A percentile compares a stretch with the other conserved stretches of the same genome.
Conservation (phyloP, 2,888 invertebrate species). For the Scaeva pyrastri region DNA sequence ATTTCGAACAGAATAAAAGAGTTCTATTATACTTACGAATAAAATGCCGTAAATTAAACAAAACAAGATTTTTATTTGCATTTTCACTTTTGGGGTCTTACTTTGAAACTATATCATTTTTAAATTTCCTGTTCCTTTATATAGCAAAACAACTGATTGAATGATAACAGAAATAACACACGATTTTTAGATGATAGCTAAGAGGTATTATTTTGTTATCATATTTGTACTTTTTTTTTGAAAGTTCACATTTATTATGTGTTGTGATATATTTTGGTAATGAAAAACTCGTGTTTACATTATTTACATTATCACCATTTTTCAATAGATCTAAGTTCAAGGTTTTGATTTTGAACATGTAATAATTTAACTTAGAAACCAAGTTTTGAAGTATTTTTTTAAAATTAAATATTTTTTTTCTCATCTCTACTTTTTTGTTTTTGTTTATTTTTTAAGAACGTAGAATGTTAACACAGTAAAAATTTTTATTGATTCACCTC, state of each 20-base stretch:
- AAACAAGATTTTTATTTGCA: constrained; percentile 48
- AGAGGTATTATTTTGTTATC: neutral
- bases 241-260: neutral
- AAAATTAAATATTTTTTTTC: no score
- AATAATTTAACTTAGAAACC: neutral
- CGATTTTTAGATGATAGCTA: neutral
- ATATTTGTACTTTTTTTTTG: neutral
- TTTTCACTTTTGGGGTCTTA: constrained; percentile 1
- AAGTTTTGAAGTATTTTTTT: no score
- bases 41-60: constrained; percentile 48
- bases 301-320: neutral
- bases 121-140: neutral
- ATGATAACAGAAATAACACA: constrained; percentile 5
- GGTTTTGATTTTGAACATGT: neutral
- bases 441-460: no score
- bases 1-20: neutral
- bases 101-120: neutral
- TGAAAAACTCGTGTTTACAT: constrained; percentile 19
- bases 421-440: no score
- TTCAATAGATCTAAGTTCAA: neutral
- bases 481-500: no score
- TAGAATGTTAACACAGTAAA: no score
- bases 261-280: constrained; percentile 10
- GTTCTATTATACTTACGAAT: constrained; percentile 46
- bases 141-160: neutral